Evolutionary conservation across 2,797 vertebrate genomes (phyloP), one percentile per base, ranked within the genome.

Genomic region (Alcedo quadribrachys): DNA sequence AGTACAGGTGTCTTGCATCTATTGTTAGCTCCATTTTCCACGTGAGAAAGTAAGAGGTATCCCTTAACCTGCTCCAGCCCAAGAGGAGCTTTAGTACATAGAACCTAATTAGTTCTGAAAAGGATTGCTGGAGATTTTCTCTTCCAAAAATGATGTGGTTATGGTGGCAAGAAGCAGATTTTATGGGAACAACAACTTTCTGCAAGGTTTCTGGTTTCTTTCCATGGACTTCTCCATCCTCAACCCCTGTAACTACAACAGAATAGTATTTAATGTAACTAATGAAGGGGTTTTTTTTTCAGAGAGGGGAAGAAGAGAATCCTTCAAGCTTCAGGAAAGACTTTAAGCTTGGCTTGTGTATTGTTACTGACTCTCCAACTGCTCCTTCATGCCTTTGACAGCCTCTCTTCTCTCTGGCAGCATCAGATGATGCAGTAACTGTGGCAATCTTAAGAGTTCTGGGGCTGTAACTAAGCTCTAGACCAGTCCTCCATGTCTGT

Each of bases 201-300:
- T 33, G 30, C 51, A 33, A 33, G 15, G 17, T 8, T n/a, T 54
- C 16, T 58, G 17, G 45, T 21, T 37, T n/a, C 18, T 51, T 67
- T 35, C 20, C 20, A 13, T 7, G 4, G 8, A 61, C 15, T 70
- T 69, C 7, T 46, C 28, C 1, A 1, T 63, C 33, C 12, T 84
- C 45, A 46, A 12, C 9, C 11, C 4, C 7, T 37, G 7, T 43
- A 84, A 66, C n/a, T 48, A 19, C 30, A 75, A 30, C 54, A 68
- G 32, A 75, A 16, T 25, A 75, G 20, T 81, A 81, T 71, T 42
- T 71, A 21, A 88, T 60, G 24, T 67, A 55, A 51, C 12, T 35
- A 57, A 15, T 54, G 16, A 46, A 40, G 17, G 15, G 3, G 3
- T 22, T 0, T 1, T 16, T 28, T 54, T 62, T 17, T 2, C 5